phyloP scores from a whole-genome alignment of 1,140 invertebrate genomes.

The Muscidifurax raptorellus region DNA sequence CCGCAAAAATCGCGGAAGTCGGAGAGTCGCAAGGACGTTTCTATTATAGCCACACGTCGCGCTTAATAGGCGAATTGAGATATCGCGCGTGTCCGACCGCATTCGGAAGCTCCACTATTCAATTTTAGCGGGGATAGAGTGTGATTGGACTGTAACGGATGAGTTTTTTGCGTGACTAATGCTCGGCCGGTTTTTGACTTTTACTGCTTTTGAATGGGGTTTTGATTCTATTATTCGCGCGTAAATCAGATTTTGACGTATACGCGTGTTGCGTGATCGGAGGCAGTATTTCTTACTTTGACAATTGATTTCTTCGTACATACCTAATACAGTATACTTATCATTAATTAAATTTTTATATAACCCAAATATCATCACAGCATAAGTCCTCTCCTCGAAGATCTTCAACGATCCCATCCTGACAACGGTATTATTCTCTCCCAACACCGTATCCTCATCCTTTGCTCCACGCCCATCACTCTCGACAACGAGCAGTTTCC shows the following conservation, averaged over 20 bases:
- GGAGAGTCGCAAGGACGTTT: conserved; percentile 11
- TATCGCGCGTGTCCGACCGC: conserved; percentile 19
- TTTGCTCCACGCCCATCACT: no score
- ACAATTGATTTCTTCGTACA: no score
- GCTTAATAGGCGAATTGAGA: conserved; percentile 41
- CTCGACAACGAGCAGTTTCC: no score
- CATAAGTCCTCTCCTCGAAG: no score
- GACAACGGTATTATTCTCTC: no score
- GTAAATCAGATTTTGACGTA: background rate
- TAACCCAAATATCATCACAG: no score
- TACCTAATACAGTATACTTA: no score
- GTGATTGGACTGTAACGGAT: conserved; percentile 3
- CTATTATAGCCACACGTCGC: background rate
- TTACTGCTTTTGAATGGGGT: background rate
- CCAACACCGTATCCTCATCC: no score
- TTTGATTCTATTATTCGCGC: background rate
- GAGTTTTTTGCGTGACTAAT: conserved; percentile 20
- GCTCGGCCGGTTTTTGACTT: background rate
- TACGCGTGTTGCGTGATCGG: background rate
- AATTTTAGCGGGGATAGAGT: background rate
- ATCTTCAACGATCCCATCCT: no score
- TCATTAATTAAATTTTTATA: no score
- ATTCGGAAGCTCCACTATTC: background rate
- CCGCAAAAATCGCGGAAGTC: no score
- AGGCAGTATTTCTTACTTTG: background rate